Conservation (phyloP, 2,113 vertebrate genomes). For the Lepus americanus region DNA sequence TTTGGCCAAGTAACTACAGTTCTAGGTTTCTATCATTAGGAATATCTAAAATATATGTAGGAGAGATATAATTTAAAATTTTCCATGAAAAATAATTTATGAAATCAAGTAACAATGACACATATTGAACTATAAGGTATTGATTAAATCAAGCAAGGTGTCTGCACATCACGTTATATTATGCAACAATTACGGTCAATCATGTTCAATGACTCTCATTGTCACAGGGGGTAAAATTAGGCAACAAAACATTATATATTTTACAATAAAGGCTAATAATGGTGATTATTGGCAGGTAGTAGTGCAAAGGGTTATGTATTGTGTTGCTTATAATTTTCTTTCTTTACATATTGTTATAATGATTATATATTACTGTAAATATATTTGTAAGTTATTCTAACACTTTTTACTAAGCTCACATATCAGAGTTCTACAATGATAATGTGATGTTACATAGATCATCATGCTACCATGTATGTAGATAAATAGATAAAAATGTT, state of each 20-base stretch:
- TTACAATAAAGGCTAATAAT: neutral
- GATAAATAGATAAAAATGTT: neutral
- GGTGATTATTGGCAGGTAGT: neutral
- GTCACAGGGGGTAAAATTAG: neutral
- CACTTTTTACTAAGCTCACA: neutral
- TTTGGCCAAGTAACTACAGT: neutral
- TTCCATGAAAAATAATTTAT: neutral
- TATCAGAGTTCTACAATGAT: neutral
- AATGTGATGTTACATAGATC: neutral
- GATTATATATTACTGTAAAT: neutral
- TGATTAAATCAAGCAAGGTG: neutral
- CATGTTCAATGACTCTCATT: neutral
- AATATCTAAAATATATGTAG: neutral
- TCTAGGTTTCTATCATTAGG: neutral
- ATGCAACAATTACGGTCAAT: neutral
- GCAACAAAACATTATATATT: neutral
- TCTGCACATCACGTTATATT: neutral
- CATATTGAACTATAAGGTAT: neutral
- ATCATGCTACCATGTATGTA: neutral
- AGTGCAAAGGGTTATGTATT: neutral
- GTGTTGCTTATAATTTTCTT: neutral
- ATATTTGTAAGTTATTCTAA: neutral
- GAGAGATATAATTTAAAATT: neutral
- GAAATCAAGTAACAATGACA: conserved; percentile 3
- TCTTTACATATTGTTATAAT: conserved; percentile 10